Conservation (phyloP, 2,113 vertebrate species). For the Lagenorhynchus albirostris region DNA sequence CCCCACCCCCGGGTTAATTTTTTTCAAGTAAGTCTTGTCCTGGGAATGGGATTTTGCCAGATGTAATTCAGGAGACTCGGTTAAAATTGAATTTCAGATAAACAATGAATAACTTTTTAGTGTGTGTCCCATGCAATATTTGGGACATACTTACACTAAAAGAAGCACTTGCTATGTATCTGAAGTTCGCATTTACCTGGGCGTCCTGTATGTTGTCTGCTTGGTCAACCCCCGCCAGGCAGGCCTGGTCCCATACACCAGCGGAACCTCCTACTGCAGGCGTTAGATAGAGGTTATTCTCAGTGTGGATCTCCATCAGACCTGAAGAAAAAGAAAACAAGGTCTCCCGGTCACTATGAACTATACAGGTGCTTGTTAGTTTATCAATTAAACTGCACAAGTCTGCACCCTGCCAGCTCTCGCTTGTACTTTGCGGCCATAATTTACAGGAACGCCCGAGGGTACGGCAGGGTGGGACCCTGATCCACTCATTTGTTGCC, state of each 20-base stretch:
- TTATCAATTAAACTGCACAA: slow-evolving; percentile 74
- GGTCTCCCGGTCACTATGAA: slow-evolving; percentile 50
- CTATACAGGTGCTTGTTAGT: slow-evolving; percentile 42
- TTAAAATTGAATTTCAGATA: neutral
- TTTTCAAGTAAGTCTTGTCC: neutral
- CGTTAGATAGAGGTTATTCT: neutral
- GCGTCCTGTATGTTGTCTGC: fast-evolving
- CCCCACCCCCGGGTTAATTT: neutral
- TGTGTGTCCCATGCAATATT: fast-evolving
- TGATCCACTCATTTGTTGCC: slow-evolving; percentile 80
- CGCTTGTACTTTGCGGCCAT: slow-evolving; percentile 49
- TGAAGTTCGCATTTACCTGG: fast-evolving
- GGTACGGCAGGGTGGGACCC: slow-evolving; percentile 75
- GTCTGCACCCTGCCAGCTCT: slow-evolving; percentile 67
- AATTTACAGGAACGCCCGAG: slow-evolving; percentile 73
- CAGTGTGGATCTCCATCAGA: neutral
- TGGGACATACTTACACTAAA: neutral
- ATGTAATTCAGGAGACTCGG: neutral
- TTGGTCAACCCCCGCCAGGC: fast-evolving
- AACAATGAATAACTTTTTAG: neutral
- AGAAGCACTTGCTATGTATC: neutral
- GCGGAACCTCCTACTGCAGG: fast-evolving
- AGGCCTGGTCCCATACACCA: fast-evolving
- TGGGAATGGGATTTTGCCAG: neutral
- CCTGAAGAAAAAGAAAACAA: neutral